Evolutionary conservation across 2,888 invertebrate genomes (phyloP).

Genomic region (Sphecodes monilicornis): DNA sequence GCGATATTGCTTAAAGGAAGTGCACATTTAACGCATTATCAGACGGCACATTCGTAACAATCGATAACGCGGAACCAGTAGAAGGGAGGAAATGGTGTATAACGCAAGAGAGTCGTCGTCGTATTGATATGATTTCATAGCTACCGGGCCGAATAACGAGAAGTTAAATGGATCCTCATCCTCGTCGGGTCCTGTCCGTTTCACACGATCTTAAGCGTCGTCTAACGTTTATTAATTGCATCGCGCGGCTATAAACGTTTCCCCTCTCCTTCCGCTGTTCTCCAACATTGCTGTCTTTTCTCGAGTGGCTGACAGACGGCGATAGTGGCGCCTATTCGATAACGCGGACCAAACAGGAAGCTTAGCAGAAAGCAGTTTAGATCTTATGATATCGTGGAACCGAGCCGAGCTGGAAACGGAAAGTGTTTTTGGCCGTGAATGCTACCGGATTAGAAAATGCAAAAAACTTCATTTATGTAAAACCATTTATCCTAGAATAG

Average conservation of each 20-base stretch:
- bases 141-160: slow-evolving; percentile 34
- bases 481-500: not conserved
- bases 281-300: slow-evolving; percentile 34
- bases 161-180: slow-evolving; percentile 25
- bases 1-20: slow-evolving; percentile 52
- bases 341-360: slow-evolving; percentile 23
- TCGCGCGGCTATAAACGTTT: slow-evolving; percentile 45
- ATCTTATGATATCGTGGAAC: slow-evolving; percentile 44
- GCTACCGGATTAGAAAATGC: not conserved
- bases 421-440: slow-evolving; percentile 8
- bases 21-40: slow-evolving; percentile 69
- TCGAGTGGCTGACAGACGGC: slow-evolving; percentile 8
- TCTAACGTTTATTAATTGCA: slow-evolving; percentile 38
- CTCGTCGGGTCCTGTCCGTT: not conserved
- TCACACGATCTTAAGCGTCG: not conserved
- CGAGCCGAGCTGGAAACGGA: slow-evolving; percentile 5
- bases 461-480: not conserved
- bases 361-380: slow-evolving; percentile 39
- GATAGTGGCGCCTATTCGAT: slow-evolving; percentile 46
- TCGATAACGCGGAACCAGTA: slow-evolving; percentile 66
- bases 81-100: slow-evolving; percentile 63
- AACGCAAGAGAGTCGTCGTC: slow-evolving; percentile 20
- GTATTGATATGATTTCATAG: slow-evolving; percentile 48
- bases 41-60: slow-evolving; percentile 65
- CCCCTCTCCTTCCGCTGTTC: slow-evolving; percentile 26